Base-by-base conservation (phyloP, 2,888 invertebrate genomes). In the Biston betularia region DNA sequence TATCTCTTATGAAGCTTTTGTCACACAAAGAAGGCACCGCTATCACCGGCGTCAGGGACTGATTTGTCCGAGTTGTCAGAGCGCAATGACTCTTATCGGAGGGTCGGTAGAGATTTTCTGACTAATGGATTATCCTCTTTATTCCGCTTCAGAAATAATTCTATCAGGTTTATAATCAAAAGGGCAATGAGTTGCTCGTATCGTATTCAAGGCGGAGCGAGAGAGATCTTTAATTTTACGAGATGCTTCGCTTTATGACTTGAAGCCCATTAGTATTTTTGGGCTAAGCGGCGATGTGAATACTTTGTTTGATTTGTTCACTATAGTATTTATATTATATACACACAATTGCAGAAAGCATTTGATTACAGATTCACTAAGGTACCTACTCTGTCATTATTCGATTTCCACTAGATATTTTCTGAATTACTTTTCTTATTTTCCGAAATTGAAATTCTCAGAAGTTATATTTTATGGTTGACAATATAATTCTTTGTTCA, bases 221-320 rank as follows among this genome's bases (percentile, higher is more conserved):
- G 58, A 59, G 65, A 60, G 55, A 53, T 58, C 53, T 65, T 49
- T 45, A 65, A 59, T 42, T 55, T 65, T 49, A 65, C 65, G 65
- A 65, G 59, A 35, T 15, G 44, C 42, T 42, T 45, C 34, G 53
- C 40, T 50, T 61, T 64, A 68, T 58, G n/a, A 56, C 54, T 61
- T 59, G 55, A 57, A 53, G 48, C 34, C 35, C 57, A 65, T 72
- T 72, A 65, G 50, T 49, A 60, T 63, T 68, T 68, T 65, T 68
- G 64, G 63, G 53, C 46, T 61, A 3, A 24, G 24, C 3, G 59
- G 61, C 60, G 50, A 61, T 15, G 56, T 12, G 46, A 52, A 57
- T 45, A 56, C 53, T 53, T 45, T 53, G 52, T 52, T 55, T 59
- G 14, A 57, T 66, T 15, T 40, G 9, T 12, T n/a, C n/a, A 49